phyloP scores from a whole-genome alignment of 2,113 vertebrate genomes.

The Neoarius graeffei region DNA sequence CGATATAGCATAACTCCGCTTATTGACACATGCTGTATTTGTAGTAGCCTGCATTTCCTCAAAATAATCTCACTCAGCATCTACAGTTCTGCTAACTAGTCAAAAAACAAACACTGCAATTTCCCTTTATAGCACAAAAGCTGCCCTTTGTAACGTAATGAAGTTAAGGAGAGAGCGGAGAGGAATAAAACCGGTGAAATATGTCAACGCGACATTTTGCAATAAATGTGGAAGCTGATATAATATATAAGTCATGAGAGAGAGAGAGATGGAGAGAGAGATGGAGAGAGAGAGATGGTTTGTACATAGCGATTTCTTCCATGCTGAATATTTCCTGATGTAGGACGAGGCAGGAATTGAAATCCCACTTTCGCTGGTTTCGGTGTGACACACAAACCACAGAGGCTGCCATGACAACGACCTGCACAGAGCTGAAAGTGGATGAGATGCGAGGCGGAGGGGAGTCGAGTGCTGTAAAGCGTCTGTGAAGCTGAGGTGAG shows the following conservation, averaged over 20 bases:
- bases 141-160: constrained; percentile 21
- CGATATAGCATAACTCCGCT: not conserved
- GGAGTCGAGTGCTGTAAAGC: not conserved
- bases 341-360: not conserved
- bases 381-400: not conserved
- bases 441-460: constrained; percentile 2
- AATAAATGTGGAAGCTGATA: not conserved
- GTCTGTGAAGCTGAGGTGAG: not conserved
- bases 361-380: constrained; percentile 2
- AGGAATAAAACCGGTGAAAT: not conserved
- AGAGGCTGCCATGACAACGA: constrained; percentile 26
- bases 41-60: not conserved
- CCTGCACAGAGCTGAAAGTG: not conserved
- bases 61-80: not conserved
- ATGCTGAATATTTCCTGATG: constrained; percentile 5
- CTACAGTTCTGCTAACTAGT: not conserved
- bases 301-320: not conserved
- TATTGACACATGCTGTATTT: not conserved
- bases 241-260: not conserved
- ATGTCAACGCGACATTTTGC: constrained; percentile 1
- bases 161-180: not conserved
- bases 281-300: not conserved
- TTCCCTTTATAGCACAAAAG: constrained; percentile 11
- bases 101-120: constrained; percentile 9
- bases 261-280: not conserved